These are phyloP conservation scores for Dione juno DNA, from an alignment of 2,888 invertebrate species.

Conservation along the genomic window DNA sequence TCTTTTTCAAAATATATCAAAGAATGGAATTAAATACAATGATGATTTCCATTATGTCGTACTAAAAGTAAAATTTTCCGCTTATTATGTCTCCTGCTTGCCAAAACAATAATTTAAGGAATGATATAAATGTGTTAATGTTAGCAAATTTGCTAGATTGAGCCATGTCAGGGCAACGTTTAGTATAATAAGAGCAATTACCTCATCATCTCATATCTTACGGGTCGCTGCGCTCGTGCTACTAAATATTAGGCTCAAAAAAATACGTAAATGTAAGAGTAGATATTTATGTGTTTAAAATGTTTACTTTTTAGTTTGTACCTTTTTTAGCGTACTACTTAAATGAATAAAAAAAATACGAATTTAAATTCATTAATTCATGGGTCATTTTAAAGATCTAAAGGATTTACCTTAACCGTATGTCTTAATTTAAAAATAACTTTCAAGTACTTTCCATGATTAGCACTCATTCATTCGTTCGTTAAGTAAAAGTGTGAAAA, in stretches of 20 bases:
- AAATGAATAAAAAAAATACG: too few species aligned
- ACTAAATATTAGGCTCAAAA: conserved; percentile 6
- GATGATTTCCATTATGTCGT: too few species aligned
- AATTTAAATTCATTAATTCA: too few species aligned
- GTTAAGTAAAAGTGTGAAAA: conserved; percentile 19
- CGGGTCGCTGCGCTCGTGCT: conserved; percentile 25
- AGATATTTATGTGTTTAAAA: neutral
- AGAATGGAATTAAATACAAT: too few species aligned
- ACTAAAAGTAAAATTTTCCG: too few species aligned
- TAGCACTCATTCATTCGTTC: conserved; percentile 15
- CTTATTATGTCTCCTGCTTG: too few species aligned
- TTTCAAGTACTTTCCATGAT: conserved; percentile 31
- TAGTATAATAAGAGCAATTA: conserved; percentile 46
- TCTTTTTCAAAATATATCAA: too few species aligned
- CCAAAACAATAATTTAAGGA: conserved; percentile 7
- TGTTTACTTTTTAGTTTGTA: neutral
- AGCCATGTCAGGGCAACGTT: conserved; percentile 40
- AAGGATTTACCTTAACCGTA: too few species aligned
- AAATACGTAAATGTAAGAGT: neutral
- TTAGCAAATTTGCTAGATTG: conserved; percentile 35
- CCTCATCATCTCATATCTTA: conserved; percentile 35
- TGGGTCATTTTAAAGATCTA: too few species aligned
- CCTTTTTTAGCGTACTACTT: too few species aligned
- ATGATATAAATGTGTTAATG: conserved; percentile 30
- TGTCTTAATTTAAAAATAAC: neutral